A percentile compares a stretch with the other conserved stretches of the same genome.
Evolutionary conservation across 2,113 vertebrate species (phyloP).

Genomic region (Catagonus wagneri): DNA sequence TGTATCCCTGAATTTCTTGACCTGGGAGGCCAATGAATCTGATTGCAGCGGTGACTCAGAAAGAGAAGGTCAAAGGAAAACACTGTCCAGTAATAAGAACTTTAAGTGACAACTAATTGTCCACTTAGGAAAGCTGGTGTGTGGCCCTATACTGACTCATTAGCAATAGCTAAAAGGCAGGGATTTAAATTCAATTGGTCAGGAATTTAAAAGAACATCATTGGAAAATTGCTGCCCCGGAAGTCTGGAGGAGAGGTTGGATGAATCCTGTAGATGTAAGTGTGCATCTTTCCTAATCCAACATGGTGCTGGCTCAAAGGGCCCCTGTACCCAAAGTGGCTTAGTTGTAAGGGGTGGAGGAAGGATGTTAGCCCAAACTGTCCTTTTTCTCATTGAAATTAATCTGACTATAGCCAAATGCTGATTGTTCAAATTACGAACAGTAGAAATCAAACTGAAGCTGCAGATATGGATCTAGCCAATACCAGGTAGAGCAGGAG

Average conservation of each 20-base stretch:
- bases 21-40: not conserved
- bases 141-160: not conserved
- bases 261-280: not conserved
- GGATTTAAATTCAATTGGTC: not conserved
- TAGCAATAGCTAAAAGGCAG: not conserved
- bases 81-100: not conserved
- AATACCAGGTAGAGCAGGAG: not conserved
- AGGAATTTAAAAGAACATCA: not conserved
- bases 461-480: not conserved
- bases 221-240: not conserved
- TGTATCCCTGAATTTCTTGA: not conserved
- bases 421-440: not conserved
- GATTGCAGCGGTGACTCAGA: not conserved
- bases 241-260: accelerated
- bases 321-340: not conserved
- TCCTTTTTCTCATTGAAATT: not conserved
- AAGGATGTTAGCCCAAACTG: not conserved
- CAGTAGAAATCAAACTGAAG: not conserved
- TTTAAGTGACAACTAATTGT: not conserved
- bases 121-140: not conserved
- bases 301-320: not conserved
- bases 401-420: not conserved
- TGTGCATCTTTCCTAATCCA: not conserved
- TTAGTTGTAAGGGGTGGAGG: not conserved
- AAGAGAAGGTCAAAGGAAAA: not conserved